Conservation (phyloP, 2,113 vertebrate species). For the Indicator indicator region DNA sequence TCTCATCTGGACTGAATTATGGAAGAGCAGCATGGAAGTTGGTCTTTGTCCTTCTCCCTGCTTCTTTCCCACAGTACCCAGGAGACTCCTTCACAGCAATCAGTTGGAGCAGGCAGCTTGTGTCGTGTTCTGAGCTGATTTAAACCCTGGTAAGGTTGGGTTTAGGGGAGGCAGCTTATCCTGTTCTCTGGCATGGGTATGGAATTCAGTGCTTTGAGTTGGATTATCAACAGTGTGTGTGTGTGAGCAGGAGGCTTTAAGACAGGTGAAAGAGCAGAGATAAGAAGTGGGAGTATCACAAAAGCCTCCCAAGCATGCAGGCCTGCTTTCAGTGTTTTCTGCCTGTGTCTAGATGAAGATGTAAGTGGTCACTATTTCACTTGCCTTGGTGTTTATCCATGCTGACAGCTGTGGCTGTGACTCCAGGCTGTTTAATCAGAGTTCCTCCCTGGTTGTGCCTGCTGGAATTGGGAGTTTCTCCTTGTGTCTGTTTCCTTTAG, state of each 20-base stretch:
- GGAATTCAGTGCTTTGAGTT: background rate
- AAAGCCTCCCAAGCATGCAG: background rate
- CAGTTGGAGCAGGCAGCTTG: background rate
- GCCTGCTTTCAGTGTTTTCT: background rate
- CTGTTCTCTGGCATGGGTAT: background rate
- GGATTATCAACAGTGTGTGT: background rate
- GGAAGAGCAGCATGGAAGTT: background rate
- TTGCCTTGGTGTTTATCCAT: background rate
- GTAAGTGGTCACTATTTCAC: background rate
- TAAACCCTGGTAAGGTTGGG: background rate
- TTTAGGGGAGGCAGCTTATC: background rate
- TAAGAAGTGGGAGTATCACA: background rate
- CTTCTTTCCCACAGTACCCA: background rate
- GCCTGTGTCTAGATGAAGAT: background rate
- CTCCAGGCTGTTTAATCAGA: background rate
- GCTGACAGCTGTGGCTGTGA: background rate
- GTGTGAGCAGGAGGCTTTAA: background rate
- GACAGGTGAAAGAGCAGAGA: background rate
- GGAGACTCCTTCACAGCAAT: background rate
- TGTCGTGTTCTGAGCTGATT: background rate
- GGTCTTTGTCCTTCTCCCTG: background rate
- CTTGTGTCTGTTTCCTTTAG: conserved; percentile 13
- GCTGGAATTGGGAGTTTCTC: background rate
- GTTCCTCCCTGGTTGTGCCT: conserved; percentile 24
- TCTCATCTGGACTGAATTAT: background rate